Evolutionary conservation across 2,888 invertebrate genomes (phyloP), one percentile per base, ranked within the genome.

Genomic region (Agrochola lota): DNA sequence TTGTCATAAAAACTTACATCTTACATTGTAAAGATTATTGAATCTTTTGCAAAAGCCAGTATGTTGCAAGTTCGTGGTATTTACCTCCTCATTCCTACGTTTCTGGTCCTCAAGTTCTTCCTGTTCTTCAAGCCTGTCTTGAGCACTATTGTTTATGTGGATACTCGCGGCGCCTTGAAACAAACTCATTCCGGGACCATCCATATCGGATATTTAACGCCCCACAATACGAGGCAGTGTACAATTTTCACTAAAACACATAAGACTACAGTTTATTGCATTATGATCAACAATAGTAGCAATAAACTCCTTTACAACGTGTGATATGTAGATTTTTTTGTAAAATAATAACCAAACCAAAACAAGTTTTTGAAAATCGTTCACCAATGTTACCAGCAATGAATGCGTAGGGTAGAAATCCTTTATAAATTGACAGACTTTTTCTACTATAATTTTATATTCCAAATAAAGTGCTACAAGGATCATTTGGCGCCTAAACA

Each of bases 51-150:
- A 59, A 26, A 17, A 59, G 59, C 0, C 26, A 26, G 26, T 35
- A 62, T 0, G 0, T 71, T 55, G 1, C 6, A 60, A 17, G 11
- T 63, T 43, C 55, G 0, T 59, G 26, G 35, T 72, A 62, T 72
- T 69, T 92, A 98, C 98, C 97, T 98, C 98, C 91, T 97, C 97
- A 85, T 97, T 96, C 55, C 97, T 97, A 77, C 98, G 96, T 89
- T 97, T 97, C 91, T 97, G 97, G 91, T 98, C 98, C 92, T 98
- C 97, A 2, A 97, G 88, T 83, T 97, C 98, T 89, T 98, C 98
- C 89, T 97, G 97, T 87, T 98, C 98, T 83, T 97, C 97, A 75
- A 97, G 97, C 73, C 97, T 96, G 80, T 97, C 97, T 91, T 98
- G 97, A 67, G 97, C 95, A 88, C 97, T 97, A 79, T 97, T 97